Conservation (phyloP, 2,888 invertebrate species). For the Oscheius sp. region DNA sequence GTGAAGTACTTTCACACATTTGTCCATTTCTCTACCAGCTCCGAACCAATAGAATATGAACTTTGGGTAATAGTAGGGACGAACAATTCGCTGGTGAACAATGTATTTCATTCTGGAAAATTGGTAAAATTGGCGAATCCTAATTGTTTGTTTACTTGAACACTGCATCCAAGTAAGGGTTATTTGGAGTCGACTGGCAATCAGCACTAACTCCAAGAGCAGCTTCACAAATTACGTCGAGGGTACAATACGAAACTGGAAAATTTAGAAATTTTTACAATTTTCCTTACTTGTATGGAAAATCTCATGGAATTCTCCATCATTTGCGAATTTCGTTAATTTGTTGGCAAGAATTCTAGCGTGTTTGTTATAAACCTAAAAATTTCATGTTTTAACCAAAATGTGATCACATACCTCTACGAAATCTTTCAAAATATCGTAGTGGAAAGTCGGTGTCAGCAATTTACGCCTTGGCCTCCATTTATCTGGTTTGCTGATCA, state of each 20-base stretch:
- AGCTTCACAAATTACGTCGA: conserved; percentile 73
- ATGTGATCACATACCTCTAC: conserved; percentile 56
- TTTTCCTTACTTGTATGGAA: conserved; percentile 48
- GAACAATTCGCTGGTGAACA: conserved; percentile 69
- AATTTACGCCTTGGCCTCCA: conserved; percentile 72
- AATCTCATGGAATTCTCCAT: conserved; percentile 49
- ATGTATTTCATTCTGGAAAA: conserved; percentile 68
- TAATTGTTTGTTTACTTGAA: conserved; percentile 52
- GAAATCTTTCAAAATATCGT: conserved; percentile 73
- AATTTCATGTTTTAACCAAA: neutral
- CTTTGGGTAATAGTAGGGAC: conserved; percentile 72
- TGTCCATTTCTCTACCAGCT: conserved; percentile 71
- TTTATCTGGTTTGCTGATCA: conserved; percentile 72
- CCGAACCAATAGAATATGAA: conserved; percentile 71
- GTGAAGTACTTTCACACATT: conserved; percentile 71
- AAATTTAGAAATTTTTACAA: conserved; percentile 36
- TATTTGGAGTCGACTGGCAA: conserved; percentile 62
- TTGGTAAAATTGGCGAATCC: neutral
- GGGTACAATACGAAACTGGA: conserved; percentile 71
- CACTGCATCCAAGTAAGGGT: conserved; percentile 67
- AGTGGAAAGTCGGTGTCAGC: conserved; percentile 74
- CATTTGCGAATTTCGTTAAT: conserved; percentile 53
- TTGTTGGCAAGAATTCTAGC: conserved; percentile 66
- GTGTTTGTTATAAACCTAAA: conserved; percentile 72
- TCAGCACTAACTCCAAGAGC: conserved; percentile 66